phyloP scores from a whole-genome alignment of 2,113 vertebrate genomes.

The Chaenogobius annularis region DNA sequence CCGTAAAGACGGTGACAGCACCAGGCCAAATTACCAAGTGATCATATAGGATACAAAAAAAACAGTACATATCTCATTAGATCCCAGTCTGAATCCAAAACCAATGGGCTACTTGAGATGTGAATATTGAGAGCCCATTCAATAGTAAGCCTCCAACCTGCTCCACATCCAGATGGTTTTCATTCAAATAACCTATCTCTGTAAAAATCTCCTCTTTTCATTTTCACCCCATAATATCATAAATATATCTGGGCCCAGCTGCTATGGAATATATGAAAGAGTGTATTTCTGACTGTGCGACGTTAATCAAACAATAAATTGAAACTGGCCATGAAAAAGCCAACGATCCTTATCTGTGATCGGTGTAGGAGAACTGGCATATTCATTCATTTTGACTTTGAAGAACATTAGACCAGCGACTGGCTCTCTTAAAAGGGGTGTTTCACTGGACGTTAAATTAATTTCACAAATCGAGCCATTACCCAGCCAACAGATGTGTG shows the following conservation, averaged over 20 bases:
- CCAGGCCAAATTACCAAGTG: too few species aligned
- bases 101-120: slow-evolving; percentile 11
- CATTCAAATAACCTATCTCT: not conserved
- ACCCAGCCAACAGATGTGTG: slow-evolving; percentile 52
- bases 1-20: too few species aligned
- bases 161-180: slow-evolving; percentile 7
- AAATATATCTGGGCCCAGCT: slow-evolving; percentile 29
- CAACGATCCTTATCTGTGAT: slow-evolving; percentile 42
- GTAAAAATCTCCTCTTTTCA: slow-evolving; percentile 23
- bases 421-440: slow-evolving; percentile 22
- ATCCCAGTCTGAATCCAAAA: not conserved
- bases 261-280: slow-evolving; percentile 14
- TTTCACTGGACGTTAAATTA: slow-evolving; percentile 49
- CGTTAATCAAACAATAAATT: slow-evolving; percentile 68
- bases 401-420: slow-evolving; percentile 54
- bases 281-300: slow-evolving; percentile 39
- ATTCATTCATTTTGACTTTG: slow-evolving; percentile 49
- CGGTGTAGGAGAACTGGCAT: slow-evolving; percentile 29
- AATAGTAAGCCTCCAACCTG: slow-evolving; percentile 24
- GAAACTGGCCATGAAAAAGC: slow-evolving; percentile 35
- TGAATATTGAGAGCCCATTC: not conserved
- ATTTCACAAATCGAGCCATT: slow-evolving; percentile 60
- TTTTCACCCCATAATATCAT: slow-evolving; percentile 19
- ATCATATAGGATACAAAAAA: too few species aligned
- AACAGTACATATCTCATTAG: too few species aligned